Evolutionary conservation across 2,113 vertebrate species (phyloP), one percentile per base, ranked within the genome.

Genomic region (Thalassoma bifasciatum): DNA sequence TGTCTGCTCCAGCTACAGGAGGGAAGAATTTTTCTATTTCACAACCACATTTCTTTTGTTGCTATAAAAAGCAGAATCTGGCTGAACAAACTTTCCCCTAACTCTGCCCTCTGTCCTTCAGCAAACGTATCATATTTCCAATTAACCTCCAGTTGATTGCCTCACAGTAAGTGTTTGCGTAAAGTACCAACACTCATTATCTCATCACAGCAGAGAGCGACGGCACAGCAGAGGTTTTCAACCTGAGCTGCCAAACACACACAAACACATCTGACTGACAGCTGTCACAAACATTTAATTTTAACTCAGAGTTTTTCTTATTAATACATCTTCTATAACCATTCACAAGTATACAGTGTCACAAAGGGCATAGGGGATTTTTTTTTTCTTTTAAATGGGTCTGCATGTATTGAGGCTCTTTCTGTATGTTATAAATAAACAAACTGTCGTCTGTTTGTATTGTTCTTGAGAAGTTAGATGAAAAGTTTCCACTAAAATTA

Each of bases 141-240:
- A 84, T 88, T 85, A 91, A 81, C 69, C 84, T 90, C 14, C 37
- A 57, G 52, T 67, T 82, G 82, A 88, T 89, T 90, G 75, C 79
- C 84, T 91, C 53, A 60, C 56, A 34, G 34, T 24, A 59, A 71
- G 30, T 64, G 67, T 78, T 86, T 84, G 77, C 3, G 13, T 61
- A 65, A 65, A 75, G 60, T 61, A 50, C 68, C 58, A 82, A 81
- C 16, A 73, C 58, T 85, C 85, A 83, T 84, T 84, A 68, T 75
- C 74, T 88, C 54, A 37, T 86, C 73, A 76, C 37, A 69, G 57
- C 63, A 46, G 34, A 53, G 34, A 57, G 26, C 38, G 76, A 76
- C 34, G 72, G 54, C 56, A 37, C 19, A 24, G n/a, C 52, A 66
- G 61, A 67, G 3, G 38, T 44, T 1, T 17, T 40, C 52, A 63